Evolutionary conservation across 2,113 vertebrate species (phyloP).

Genomic region (Sturnus vulgaris): DNA sequence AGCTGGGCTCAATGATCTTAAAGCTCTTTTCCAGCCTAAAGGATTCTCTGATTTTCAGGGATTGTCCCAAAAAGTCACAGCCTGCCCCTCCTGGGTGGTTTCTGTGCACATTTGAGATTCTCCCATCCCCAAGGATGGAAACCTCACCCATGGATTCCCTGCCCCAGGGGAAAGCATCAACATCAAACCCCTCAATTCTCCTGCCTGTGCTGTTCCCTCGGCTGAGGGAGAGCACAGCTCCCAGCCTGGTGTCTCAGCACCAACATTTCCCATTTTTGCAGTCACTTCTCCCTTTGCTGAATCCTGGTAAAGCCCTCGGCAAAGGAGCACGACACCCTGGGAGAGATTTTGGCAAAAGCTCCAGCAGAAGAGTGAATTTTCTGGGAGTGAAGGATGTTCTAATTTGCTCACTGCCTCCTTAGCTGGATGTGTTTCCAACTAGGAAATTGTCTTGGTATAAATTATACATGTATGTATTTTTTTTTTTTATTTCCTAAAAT

Average conservation of each 20-base stretch:
- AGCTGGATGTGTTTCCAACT: not conserved
- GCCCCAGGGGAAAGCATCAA: not conserved
- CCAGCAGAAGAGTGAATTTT: not conserved
- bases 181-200: not conserved
- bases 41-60: not conserved
- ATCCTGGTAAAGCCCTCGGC: not conserved
- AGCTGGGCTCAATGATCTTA: not conserved
- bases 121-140: not conserved
- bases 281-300: not conserved
- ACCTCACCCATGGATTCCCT: fast-evolving
- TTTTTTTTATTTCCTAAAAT: not conserved
- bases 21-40: not conserved
- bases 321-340: not conserved
- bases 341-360: not conserved
- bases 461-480: not conserved
- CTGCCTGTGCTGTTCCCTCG: fast-evolving
- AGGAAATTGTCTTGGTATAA: not conserved
- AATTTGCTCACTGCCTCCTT: not conserved
- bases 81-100: not conserved
- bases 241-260: not conserved
- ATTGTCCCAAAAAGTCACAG: not conserved
- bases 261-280: not conserved
- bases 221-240: not conserved
- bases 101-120: not conserved
- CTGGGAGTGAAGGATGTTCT: not conserved